These are phyloP conservation scores for Halictus quadricinctus DNA, from an alignment of 2,888 invertebrate genomes.

Conservation along the genomic window DNA sequence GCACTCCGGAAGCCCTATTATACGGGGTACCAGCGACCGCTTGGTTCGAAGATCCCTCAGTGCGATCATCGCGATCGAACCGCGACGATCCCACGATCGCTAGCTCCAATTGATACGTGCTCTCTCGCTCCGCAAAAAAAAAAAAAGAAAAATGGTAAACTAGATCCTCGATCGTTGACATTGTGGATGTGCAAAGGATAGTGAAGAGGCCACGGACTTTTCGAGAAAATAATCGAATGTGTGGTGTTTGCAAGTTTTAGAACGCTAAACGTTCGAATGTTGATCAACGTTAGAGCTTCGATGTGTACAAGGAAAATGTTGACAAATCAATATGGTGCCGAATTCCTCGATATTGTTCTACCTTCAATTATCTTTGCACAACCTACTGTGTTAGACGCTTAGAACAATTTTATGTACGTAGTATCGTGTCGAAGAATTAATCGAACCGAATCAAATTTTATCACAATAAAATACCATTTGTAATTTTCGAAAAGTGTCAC, in stretches of 20 bases:
- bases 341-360: not conserved
- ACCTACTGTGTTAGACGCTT: not conserved
- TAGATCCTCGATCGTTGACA: not conserved
- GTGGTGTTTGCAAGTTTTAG: not conserved
- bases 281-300: not conserved
- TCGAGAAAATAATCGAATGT: not conserved
- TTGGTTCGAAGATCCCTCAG: slow-evolving; percentile 43
- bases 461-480: not conserved
- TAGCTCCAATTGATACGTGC: slow-evolving; percentile 20
- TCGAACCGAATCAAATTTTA: not conserved
- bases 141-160: slow-evolving; percentile 45
- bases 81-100: slow-evolving; percentile 47
- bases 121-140: slow-evolving; percentile 24
- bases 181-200: slow-evolving; percentile 48
- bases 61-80: slow-evolving; percentile 57
- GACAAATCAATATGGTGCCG: not conserved
- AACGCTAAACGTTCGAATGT: not conserved
- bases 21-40: slow-evolving; percentile 46
- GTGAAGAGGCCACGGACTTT: not conserved
- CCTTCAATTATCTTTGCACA: slow-evolving; percentile 36
- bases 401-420: no score
- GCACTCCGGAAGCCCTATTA: slow-evolving; percentile 78
- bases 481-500: not conserved
- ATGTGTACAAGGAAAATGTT: not conserved
- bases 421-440: not conserved